Conservation (phyloP, 2,797 vertebrate genomes). For the Alauda arvensis region DNA sequence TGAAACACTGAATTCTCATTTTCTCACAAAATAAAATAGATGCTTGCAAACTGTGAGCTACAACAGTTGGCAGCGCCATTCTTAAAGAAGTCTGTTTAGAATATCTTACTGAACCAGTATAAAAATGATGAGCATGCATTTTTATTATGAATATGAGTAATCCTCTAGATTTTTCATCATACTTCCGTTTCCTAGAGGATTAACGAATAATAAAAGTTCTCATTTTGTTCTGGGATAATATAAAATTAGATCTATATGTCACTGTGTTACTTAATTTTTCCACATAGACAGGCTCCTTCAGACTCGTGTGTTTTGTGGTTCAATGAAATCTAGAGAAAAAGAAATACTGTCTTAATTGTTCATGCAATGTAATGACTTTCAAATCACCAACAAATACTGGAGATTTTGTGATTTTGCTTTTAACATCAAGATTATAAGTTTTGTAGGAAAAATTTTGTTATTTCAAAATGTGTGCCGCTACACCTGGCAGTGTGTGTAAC, state of each 20-base stretch:
- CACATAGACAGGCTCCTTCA: background rate
- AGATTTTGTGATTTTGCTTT: background rate
- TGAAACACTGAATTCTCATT: background rate
- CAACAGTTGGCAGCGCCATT: background rate
- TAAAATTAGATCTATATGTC: background rate
- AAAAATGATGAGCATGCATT: background rate
- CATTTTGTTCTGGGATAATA: background rate
- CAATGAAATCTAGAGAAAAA: background rate
- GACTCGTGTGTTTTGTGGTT: background rate
- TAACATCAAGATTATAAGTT: background rate
- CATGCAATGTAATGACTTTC: background rate
- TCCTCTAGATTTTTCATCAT: background rate
- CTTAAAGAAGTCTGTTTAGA: background rate
- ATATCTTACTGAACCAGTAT: background rate
- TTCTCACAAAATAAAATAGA: conserved; percentile 1
- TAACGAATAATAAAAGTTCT: background rate
- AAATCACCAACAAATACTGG: background rate
- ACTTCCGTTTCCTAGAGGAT: background rate
- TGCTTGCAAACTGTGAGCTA: background rate
- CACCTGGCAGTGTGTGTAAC: background rate
- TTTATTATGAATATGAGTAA: background rate
- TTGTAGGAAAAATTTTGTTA: background rate
- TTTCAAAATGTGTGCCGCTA: background rate
- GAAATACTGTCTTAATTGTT: background rate
- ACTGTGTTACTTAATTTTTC: background rate